A percentile compares a stretch with the other conserved stretches of the same genome.
phyloP scores from a whole-genome alignment of 2,113 vertebrate species.

The Lutjanus erythropterus region DNA sequence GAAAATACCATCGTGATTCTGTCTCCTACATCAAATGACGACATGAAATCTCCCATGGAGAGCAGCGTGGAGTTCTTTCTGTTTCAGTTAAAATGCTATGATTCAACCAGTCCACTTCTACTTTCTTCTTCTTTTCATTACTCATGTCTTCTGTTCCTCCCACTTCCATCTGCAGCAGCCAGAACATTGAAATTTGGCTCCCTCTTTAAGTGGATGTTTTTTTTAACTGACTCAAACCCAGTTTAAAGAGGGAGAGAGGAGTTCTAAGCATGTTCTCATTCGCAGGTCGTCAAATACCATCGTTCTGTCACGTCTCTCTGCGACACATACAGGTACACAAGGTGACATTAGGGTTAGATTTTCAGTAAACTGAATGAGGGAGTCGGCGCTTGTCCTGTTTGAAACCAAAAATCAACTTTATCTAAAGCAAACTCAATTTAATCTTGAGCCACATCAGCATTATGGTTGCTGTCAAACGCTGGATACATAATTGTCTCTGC shows the following conservation, averaged over 20 bases:
- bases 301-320: too few species aligned
- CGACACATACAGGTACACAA: too few species aligned
- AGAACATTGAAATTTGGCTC: not conserved
- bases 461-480: too few species aligned
- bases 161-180: conserved; percentile 48
- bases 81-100: not conserved
- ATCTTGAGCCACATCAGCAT: too few species aligned
- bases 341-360: too few species aligned
- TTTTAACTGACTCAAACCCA: not conserved
- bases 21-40: conserved; percentile 18
- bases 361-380: too few species aligned
- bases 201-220: not conserved
- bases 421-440: too few species aligned
- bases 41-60: not conserved
- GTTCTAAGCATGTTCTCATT: too few species aligned
- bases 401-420: too few species aligned
- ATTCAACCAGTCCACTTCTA: conserved; percentile 17
- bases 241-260: not conserved
- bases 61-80: not conserved
- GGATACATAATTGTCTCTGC: too few species aligned
- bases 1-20: conserved; percentile 17
- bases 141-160: conserved; percentile 54
- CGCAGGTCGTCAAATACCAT: too few species aligned
- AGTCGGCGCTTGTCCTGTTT: too few species aligned
- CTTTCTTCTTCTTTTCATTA: conserved; percentile 30